Evolutionary conservation across 2,888 invertebrate species (phyloP).

Genomic region (Pardosa pseudoannulata): DNA sequence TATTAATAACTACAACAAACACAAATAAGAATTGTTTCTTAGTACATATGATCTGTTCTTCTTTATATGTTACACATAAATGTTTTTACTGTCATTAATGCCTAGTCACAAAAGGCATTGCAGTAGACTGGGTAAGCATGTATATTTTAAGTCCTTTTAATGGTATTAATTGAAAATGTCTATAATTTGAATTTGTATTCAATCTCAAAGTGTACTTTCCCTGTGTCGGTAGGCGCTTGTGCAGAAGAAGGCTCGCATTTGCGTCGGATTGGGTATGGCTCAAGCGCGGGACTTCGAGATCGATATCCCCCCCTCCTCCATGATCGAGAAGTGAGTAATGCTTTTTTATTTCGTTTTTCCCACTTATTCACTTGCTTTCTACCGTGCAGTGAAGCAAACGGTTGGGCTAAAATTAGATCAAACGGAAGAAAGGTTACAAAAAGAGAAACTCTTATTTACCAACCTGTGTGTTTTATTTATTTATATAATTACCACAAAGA

Average conservation of each 20-base stretch:
- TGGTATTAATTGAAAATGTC: too few species aligned
- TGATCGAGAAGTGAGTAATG: constrained; percentile 57
- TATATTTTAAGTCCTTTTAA: too few species aligned
- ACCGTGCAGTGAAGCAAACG: not conserved
- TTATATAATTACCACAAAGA: too few species aligned
- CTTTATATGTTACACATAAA: too few species aligned
- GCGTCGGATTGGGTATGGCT: constrained; percentile 61
- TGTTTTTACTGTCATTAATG: too few species aligned
- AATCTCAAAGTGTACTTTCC: too few species aligned
- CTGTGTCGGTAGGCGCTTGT: constrained; percentile 33
- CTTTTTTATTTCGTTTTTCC: constrained; percentile 26
- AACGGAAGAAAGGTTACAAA: not conserved
- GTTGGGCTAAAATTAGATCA: not conserved
- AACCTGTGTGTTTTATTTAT: not conserved
- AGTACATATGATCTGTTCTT: too few species aligned
- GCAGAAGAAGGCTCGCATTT: constrained; percentile 60
- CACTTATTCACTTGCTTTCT: not conserved
- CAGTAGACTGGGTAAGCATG: too few species aligned
- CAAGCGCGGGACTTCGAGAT: constrained; percentile 70
- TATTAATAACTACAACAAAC: too few species aligned
- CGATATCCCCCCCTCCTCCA: constrained; percentile 59
- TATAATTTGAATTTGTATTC: too few species aligned
- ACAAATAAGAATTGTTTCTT: too few species aligned
- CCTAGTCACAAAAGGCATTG: too few species aligned
- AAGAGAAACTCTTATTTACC: not conserved